Percentiles rank a stretch among this genome's conserved stretches.
These are phyloP conservation scores for Diabrotica virgifera DNA, from an alignment of 1,140 invertebrate genomes.

Conservation along the genomic window DNA sequence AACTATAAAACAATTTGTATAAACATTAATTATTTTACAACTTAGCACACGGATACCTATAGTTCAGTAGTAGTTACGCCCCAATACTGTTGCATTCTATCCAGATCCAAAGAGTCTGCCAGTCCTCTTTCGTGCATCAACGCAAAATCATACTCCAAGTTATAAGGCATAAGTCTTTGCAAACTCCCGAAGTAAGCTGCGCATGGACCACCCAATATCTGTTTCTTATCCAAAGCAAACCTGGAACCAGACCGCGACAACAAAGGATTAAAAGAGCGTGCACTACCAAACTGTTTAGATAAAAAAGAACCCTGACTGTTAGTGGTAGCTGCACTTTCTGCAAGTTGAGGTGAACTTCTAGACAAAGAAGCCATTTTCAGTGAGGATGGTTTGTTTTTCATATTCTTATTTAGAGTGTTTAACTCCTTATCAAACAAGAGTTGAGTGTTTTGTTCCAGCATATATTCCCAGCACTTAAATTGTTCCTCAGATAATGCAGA, in stretches of 20 bases:
- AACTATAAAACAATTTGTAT: no score
- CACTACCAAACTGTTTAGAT: constrained; percentile 75
- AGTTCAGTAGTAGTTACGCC: constrained; percentile 80
- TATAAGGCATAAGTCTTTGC: constrained; percentile 78
- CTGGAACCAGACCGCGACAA: constrained; percentile 44
- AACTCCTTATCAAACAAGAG: constrained; percentile 83
- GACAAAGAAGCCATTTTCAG: constrained; percentile 54
- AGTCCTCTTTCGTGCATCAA: constrained; percentile 71
- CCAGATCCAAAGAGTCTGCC: constrained; percentile 71
- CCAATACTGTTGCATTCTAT: constrained; percentile 85
- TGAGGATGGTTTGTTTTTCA: constrained; percentile 50
- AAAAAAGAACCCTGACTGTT: constrained; percentile 51
- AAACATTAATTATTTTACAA: no score
- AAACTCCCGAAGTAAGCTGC: constrained; percentile 82
- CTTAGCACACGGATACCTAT: constrained; percentile 35
- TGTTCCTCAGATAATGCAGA: constrained; percentile 73
- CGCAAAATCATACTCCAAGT: constrained; percentile 80
- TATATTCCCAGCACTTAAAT: constrained; percentile 90
- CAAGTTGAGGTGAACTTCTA: constrained; percentile 58
- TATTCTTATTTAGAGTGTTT: constrained; percentile 68
- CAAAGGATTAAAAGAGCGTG: constrained; percentile 66
- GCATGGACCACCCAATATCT: constrained; percentile 69
- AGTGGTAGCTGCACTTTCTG: constrained; percentile 43
- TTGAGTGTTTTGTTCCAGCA: constrained; percentile 88
- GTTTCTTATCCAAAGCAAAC: constrained; percentile 50